Percentiles rank a stretch among this genome's conserved stretches.
Evolutionary conservation across 2,888 invertebrate species (phyloP).

Genomic region (Poecilus cupreus): DNA sequence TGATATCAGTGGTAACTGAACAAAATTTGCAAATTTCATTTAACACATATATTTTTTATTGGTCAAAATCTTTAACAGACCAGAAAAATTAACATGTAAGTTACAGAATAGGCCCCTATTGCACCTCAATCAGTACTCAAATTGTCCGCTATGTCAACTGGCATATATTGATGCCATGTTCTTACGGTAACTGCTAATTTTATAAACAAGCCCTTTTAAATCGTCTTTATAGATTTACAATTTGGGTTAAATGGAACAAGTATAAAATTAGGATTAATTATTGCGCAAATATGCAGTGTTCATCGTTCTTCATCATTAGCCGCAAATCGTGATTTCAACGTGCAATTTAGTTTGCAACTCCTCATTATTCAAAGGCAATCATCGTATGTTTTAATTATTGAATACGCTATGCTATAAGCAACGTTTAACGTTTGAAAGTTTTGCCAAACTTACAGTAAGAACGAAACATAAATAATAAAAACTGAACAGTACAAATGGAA

Average conservation of each 20-base stretch:
- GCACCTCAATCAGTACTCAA: too few relatives aligned
- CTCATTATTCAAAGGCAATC: slow-evolving; percentile 35
- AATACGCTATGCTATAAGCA: slow-evolving; percentile 28
- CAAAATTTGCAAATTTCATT: too few relatives aligned
- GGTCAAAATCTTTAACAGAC: too few relatives aligned
- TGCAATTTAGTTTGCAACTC: slow-evolving; percentile 32
- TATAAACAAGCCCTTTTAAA: too few relatives aligned
- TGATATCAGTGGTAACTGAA: too few relatives aligned
- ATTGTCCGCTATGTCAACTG: too few relatives aligned
- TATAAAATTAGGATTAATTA: background rate
- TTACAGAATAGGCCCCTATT: too few relatives aligned
- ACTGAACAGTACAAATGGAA: slow-evolving; percentile 32
- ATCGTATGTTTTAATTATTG: slow-evolving; percentile 51
- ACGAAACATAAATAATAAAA: slow-evolving; percentile 35
- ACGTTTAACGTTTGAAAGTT: slow-evolving; percentile 10
- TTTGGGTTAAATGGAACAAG: background rate
- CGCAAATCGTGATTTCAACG: slow-evolving; percentile 32
- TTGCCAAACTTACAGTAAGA: background rate
- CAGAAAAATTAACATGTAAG: too few relatives aligned
- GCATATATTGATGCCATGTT: too few relatives aligned
- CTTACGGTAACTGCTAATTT: too few relatives aligned
- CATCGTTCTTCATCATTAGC: background rate
- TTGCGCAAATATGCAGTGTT: background rate
- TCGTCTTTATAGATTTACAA: too few relatives aligned
- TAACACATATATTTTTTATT: too few relatives aligned